Conservation (phyloP, 2,113 vertebrate genomes). For the Mormyrus iriodes region DNA sequence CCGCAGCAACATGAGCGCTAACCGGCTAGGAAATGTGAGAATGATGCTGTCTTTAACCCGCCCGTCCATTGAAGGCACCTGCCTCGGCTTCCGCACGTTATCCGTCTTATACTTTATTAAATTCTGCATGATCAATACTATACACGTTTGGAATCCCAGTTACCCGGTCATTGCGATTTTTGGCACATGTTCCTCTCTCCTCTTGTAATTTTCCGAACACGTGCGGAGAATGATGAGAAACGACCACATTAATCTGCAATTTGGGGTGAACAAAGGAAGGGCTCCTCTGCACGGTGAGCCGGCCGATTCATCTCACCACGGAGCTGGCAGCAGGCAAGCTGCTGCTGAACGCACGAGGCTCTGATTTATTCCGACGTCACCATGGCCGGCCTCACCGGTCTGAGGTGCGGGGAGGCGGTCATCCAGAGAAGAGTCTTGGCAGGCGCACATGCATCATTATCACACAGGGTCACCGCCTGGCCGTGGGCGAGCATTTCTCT, state of each 20-base stretch:
- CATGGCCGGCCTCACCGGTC: neutral
- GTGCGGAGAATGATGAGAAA: conserved; percentile 37
- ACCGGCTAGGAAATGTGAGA: neutral
- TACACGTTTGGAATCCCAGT: conserved; percentile 34
- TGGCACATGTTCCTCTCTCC: conserved; percentile 26
- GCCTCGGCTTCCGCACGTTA: conserved; percentile 34
- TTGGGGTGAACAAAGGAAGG: conserved; percentile 35
- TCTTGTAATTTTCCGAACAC: conserved; percentile 27
- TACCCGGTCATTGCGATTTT: conserved; percentile 22
- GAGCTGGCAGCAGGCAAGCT: conserved; percentile 39
- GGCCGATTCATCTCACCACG: conserved; percentile 39
- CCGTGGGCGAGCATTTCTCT: neutral
- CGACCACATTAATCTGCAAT: conserved; percentile 38
- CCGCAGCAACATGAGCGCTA: neutral
- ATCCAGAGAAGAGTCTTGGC: neutral
- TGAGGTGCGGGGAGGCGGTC: conserved; percentile 25
- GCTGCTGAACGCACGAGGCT: conserved; percentile 40
- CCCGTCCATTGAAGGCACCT: conserved; percentile 28
- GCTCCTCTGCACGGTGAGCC: conserved; percentile 24
- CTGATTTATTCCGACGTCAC: conserved; percentile 33
- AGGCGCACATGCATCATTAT: neutral
- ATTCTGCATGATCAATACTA: conserved; percentile 38
- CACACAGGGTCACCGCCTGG: neutral
- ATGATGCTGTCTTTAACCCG: neutral
- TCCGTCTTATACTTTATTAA: conserved; percentile 21